Evolutionary conservation across 2,888 invertebrate genomes (phyloP).

Genomic region (Alentia gelatinosa): DNA sequence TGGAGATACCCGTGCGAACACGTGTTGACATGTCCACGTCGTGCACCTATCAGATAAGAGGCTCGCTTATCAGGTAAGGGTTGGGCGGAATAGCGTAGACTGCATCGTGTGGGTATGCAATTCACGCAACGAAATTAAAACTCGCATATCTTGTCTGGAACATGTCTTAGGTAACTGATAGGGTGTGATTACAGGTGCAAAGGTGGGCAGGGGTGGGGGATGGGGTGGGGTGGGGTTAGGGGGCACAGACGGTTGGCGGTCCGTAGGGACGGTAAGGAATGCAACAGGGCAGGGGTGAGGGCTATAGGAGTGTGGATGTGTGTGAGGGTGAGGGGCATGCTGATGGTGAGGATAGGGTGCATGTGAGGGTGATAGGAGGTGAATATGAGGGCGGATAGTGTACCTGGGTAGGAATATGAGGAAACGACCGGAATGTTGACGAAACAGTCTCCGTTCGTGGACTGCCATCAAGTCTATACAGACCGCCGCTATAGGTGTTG

Average conservation of each 20-base stretch:
- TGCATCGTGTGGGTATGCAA: background rate
- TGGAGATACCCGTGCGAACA: background rate
- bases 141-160: background rate
- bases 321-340: background rate
- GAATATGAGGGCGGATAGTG: background rate
- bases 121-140: background rate
- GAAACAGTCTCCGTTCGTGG: no score
- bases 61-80: background rate
- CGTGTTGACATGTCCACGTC: background rate
- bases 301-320: background rate
- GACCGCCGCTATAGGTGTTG: no score
- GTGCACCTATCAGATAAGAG: background rate
- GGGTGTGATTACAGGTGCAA: background rate
- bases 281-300: background rate
- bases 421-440: no score
- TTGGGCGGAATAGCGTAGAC: background rate
- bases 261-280: background rate
- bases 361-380: background rate
- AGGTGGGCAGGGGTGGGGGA: background rate
- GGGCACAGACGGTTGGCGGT: background rate
- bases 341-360: background rate
- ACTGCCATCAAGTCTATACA: no score
- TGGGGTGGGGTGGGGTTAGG: background rate
- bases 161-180: background rate
- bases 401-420: no score